Evolutionary conservation across 1,140 invertebrate genomes (phyloP).

Genomic region (Sycophila sp.): DNA sequence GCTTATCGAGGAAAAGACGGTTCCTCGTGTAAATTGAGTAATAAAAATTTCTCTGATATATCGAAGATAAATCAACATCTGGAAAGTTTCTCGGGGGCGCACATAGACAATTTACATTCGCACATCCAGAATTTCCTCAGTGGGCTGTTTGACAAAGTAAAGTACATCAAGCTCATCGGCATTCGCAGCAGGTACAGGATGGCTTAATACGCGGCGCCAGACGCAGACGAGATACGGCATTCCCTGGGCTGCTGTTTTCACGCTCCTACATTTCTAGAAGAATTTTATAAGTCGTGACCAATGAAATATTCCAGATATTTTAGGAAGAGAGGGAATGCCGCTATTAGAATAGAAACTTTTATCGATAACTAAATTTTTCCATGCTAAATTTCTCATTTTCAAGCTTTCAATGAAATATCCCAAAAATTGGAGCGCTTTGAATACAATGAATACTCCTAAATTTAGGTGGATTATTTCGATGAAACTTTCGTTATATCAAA

Average conservation of each 20-base stretch:
- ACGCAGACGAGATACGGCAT: not conserved
- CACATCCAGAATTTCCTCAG: not conserved
- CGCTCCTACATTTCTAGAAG: not conserved
- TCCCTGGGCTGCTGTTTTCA: not conserved
- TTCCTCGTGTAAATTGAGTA: no score
- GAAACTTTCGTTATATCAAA: no score
- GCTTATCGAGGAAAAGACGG: no score
- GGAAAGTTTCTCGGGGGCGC: not conserved
- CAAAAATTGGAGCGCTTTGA: no score
- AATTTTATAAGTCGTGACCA: constrained; percentile 3
- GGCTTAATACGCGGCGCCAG: constrained; percentile 49
- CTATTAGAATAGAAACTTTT: no score
- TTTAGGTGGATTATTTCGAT: no score
- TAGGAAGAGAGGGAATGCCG: no score
- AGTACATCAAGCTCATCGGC: constrained; percentile 62
- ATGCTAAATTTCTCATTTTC: no score
- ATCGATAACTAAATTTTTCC: no score
- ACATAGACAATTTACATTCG: not conserved
- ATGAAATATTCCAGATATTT: no score
- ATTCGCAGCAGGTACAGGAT: constrained; percentile 54
- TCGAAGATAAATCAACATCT: not conserved
- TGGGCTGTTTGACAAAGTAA: constrained; percentile 56
- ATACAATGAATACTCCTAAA: no score
- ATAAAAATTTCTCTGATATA: not conserved
- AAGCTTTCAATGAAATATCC: no score